Conservation (phyloP, 2,113 vertebrate genomes). For the Bubo scandiacus region DNA sequence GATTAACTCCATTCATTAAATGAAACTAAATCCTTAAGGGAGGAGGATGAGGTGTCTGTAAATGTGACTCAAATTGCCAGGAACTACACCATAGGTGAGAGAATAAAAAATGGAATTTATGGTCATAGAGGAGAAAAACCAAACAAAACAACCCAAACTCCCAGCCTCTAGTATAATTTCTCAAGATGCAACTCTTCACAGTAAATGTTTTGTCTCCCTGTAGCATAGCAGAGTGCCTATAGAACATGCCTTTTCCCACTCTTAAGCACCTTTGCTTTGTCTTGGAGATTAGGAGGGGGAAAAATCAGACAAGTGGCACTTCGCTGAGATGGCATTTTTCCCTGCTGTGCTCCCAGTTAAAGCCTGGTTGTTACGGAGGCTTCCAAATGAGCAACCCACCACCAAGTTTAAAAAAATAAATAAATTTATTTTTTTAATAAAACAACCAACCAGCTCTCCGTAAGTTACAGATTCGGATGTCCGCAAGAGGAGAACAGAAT, state of each 20-base stretch:
- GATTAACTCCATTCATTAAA: neutral
- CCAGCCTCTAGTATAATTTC: neutral
- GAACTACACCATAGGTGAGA: neutral
- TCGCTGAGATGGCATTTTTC: neutral
- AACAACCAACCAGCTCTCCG: too few relatives aligned
- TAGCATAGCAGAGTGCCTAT: too few relatives aligned
- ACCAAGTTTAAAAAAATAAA: too few relatives aligned
- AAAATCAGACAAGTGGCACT: fast-evolving
- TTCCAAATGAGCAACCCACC: too few relatives aligned
- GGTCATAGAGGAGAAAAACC: neutral
- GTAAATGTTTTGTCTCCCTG: neutral
- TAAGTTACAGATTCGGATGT: too few relatives aligned
- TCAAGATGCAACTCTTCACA: neutral
- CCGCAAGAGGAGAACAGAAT: too few relatives aligned
- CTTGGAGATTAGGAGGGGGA: neutral
- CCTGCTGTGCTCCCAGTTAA: fast-evolving
- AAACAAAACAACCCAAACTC: fast-evolving
- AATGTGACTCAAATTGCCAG: neutral
- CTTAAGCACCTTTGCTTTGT: neutral
- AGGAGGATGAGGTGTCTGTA: neutral
- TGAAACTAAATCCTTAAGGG: neutral
- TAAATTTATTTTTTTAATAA: too few relatives aligned
- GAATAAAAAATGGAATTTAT: neutral
- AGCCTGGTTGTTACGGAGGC: neutral
- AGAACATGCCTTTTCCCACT: neutral